phyloP scores from a whole-genome alignment of 2,113 vertebrate species.

The Eretmochelys imbricata region DNA sequence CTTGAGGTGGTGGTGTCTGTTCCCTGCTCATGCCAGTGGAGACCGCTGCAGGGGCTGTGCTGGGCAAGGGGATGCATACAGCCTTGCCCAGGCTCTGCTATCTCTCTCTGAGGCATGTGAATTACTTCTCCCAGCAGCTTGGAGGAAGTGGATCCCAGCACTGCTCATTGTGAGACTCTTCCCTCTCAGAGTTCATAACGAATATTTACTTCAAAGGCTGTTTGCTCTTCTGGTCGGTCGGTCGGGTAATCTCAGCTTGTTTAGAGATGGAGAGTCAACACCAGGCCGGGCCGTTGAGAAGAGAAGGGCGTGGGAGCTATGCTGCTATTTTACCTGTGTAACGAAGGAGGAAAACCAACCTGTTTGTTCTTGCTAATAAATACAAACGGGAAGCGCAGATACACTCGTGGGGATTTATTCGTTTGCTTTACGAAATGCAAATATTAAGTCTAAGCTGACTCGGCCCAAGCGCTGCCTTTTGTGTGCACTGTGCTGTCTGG shows the following conservation, averaged over 20 bases:
- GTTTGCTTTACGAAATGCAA: constrained; percentile 76
- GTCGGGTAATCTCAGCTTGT: not conserved
- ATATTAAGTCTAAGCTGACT: constrained; percentile 45
- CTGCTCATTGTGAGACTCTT: not conserved
- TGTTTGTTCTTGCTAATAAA: constrained; percentile 48
- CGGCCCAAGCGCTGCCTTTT: constrained; percentile 45
- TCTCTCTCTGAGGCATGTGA: not conserved
- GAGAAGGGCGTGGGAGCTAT: not conserved
- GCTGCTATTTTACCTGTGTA: constrained; percentile 46
- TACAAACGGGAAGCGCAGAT: constrained; percentile 48
- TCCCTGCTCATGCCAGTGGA: fast-evolving
- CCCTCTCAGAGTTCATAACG: not conserved
- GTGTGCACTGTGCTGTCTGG: not conserved
- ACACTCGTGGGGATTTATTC: constrained; percentile 66
- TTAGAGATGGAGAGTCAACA: constrained; percentile 31
- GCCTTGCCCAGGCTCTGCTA: not conserved
- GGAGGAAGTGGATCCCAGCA: not conserved
- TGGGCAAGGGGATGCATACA: not conserved
- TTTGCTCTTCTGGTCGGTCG: constrained; percentile 2
- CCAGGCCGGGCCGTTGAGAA: not conserved
- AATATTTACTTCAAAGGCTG: constrained; percentile 7
- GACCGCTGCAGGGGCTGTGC: not conserved
- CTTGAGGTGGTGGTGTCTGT: fast-evolving
- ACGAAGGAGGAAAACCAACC: constrained; percentile 30
- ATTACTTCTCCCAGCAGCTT: not conserved